Base-by-base conservation (phyloP, 2,888 invertebrate species). In the Venusia cambrica region DNA sequence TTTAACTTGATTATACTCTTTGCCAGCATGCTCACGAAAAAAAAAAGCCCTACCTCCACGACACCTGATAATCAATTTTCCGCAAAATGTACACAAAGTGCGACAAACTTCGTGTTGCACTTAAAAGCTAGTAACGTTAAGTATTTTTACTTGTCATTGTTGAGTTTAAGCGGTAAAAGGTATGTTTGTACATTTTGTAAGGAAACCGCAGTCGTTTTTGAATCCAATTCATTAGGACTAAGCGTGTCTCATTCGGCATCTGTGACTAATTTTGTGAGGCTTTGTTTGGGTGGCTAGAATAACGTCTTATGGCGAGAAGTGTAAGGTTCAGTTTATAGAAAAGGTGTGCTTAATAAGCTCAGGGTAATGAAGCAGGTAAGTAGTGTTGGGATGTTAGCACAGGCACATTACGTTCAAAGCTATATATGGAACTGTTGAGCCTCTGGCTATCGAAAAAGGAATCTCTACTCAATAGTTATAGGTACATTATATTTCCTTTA, bases 21-120 rank as follows among this genome's bases (percentile, higher is more conserved):
- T 14, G 25, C 31, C 24, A 25, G 4, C n/a, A n/a, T n/a, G 9
- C 5, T n/a, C 4, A 11, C n/a, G 18, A 34, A 33, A 29, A 39
- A 30, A 32, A 31, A 29, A 24, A n/a, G n/a, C n/a, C n/a, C n/a
- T n/a, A 11, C 6, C 18, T 7, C 3, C 20, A 16, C 29, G 29
- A 15, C 69, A 74, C 62, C 62, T 67, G 62, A 67, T 78, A 80
- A 80, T 80, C 79, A 78, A 79, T 81, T 79, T 58, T 48, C 74
- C 73, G 66, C 73, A 65, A 72, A 65, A 54, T 60, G 48, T 49
- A 62, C 54, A 58, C 48, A 57, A 47, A 53, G 55, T 49, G 34
- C 44, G 36, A 57, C 58, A 55, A 60, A 45, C 6, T 45, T 51
- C 13, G 5, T 25, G 40, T 40, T 47, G 34, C 48, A 5, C 17